Evolutionary conservation across 1,140 invertebrate genomes (phyloP).

Genomic region (Diploscapter pachys): DNA sequence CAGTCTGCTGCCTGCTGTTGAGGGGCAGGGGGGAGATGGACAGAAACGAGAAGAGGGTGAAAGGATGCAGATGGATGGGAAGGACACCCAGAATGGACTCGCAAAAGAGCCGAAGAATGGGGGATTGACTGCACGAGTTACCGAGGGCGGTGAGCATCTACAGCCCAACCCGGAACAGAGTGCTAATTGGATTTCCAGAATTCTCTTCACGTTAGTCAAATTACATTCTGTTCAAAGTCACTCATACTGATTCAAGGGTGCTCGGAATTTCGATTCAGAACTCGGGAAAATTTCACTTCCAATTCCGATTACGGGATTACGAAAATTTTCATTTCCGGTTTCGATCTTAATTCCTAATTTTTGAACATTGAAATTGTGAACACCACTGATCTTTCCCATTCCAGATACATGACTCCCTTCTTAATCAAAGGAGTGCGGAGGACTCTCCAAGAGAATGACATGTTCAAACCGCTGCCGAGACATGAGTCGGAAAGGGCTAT

Average conservation of each 20-base stretch:
- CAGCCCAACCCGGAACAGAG: constrained; percentile 18
- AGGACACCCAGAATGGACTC: not conserved
- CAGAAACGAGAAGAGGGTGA: constrained; percentile 1
- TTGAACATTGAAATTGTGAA: not conserved
- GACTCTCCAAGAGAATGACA: constrained; percentile 23
- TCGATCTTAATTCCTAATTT: not conserved
- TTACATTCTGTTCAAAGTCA: not conserved
- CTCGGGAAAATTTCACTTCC: not conserved
- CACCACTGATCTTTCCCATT: not conserved
- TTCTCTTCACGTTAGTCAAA: constrained; percentile 24
- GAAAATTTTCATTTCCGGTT: not conserved
- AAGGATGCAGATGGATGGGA: not conserved
- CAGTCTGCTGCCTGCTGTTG: not conserved
- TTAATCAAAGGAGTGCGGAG: constrained; percentile 17
- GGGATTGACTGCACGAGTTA: too few relatives aligned
- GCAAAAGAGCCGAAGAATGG: not conserved
- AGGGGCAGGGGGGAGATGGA: not conserved
- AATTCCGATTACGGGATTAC: not conserved
- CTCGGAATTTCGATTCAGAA: not conserved
- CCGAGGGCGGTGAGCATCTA: not conserved
- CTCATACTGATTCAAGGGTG: not conserved
- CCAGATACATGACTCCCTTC: constrained; percentile 28
- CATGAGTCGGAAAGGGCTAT: constrained; percentile 28
- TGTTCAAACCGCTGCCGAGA: constrained; percentile 23
- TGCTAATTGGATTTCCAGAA: constrained; percentile 15